Conservation (phyloP, 1,140 invertebrate genomes). For the Probaryconus sp. region DNA sequence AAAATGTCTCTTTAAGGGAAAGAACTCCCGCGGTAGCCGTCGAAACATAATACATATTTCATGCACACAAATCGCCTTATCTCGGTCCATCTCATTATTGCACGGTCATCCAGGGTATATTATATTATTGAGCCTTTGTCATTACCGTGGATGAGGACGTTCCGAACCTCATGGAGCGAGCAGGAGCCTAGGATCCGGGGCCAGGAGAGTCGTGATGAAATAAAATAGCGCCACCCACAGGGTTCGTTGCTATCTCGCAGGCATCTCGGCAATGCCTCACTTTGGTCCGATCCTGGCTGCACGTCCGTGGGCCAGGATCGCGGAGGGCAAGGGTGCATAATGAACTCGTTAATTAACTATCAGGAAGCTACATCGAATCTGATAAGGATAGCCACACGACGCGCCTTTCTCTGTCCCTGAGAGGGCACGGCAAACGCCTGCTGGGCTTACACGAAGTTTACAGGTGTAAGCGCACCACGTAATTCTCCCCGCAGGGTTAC, state of each 20-base stretch:
- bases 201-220: slow-evolving; percentile 75
- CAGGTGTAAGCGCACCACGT: slow-evolving; percentile 66
- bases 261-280: slow-evolving; percentile 77
- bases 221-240: slow-evolving; percentile 78
- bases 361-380: slow-evolving; percentile 77
- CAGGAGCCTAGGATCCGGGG: slow-evolving; percentile 48
- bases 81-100: slow-evolving; percentile 24
- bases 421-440: slow-evolving; percentile 57
- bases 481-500: slow-evolving; percentile 48
- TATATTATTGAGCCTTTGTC: slow-evolving; percentile 9
- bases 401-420: slow-evolving; percentile 68
- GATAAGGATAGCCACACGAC: slow-evolving; percentile 77
- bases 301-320: slow-evolving; percentile 49
- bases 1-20: too few relatives aligned
- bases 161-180: slow-evolving; percentile 1
- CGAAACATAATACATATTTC: slow-evolving; percentile 7
- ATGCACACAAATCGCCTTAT: slow-evolving; percentile 6
- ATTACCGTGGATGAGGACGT: slow-evolving; percentile 26
- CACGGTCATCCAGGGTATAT: slow-evolving; percentile 1
- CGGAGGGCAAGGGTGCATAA: slow-evolving; percentile 76
- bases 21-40: neutral
- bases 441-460: slow-evolving; percentile 58
- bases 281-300: slow-evolving; percentile 63
- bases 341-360: slow-evolving; percentile 80
- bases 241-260: slow-evolving; percentile 71